These are phyloP conservation scores for Apodemia duryi DNA, from an alignment of 2,888 invertebrate species.

Conservation along the genomic window DNA sequence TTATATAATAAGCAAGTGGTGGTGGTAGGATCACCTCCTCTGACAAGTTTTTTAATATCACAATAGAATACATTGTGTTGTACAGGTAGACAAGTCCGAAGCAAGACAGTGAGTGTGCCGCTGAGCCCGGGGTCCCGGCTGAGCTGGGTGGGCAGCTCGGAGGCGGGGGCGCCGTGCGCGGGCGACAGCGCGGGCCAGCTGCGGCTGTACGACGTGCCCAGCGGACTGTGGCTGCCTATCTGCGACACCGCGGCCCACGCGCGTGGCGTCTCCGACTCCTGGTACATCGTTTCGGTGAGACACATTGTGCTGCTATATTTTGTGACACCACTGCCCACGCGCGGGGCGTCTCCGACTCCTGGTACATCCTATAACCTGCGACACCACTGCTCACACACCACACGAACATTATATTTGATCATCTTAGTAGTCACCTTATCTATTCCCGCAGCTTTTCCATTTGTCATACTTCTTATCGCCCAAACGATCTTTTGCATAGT, in stretches of 20 bases:
- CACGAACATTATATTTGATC: no score
- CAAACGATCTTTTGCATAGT: no score
- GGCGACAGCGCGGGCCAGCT: conserved; percentile 89
- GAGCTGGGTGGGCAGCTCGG: conserved; percentile 89
- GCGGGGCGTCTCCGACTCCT: conserved; percentile 62
- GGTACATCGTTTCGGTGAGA: conserved; percentile 52
- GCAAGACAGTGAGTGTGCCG: conserved; percentile 79
- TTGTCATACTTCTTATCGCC: no score
- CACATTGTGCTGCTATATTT: no score
- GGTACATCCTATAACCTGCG: conserved; percentile 71
- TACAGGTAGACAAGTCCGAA: conserved; percentile 61
- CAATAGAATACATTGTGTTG: no score
- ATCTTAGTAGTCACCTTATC: no score
- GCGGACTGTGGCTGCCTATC: conserved; percentile 89
- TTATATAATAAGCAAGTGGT: no score
- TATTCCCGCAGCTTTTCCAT: no score
- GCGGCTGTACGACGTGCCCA: conserved; percentile 83
- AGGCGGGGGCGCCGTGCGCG: conserved; percentile 88
- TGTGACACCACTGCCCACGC: conserved; percentile 85
- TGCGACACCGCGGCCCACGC: conserved; percentile 85
- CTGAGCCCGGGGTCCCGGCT: conserved; percentile 83
- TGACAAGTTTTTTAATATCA: no score
- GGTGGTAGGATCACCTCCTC: no score
- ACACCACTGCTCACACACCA: conserved; percentile 81
- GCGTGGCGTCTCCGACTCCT: conserved; percentile 62